Conservation (phyloP, 2,113 vertebrate species). For the Epinephelus lanceolatus region DNA sequence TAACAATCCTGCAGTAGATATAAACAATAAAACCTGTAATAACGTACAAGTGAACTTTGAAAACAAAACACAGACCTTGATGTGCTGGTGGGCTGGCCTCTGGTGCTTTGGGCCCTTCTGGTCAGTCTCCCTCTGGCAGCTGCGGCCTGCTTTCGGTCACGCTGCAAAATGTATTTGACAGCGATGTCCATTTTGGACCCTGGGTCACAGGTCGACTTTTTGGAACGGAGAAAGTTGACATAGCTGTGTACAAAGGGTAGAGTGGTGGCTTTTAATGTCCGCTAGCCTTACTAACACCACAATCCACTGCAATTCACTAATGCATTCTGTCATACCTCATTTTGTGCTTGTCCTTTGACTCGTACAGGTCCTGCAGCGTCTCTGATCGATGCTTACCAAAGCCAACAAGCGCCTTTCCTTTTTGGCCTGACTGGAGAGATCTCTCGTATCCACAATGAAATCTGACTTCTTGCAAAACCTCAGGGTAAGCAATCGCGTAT, state of each 20-base stretch:
- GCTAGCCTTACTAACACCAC: neutral
- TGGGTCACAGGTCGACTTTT: rapidly evolving
- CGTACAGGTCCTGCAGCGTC: slow-evolving; percentile 17
- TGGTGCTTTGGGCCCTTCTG: neutral
- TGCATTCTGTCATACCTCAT: slow-evolving; percentile 10
- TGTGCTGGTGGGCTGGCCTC: neutral
- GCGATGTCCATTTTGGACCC: neutral
- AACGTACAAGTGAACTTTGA: too few species aligned
- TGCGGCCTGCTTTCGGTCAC: neutral
- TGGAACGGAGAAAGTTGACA: neutral
- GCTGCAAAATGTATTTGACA: slow-evolving; percentile 12
- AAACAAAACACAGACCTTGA: neutral
- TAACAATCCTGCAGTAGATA: neutral
- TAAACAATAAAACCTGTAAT: too few species aligned
- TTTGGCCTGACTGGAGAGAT: neutral
- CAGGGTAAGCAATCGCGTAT: neutral
- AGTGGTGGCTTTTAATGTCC: neutral
- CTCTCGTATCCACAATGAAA: rapidly evolving
- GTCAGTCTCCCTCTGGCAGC: neutral
- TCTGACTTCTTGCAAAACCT: neutral
- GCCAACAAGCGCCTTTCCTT: slow-evolving; percentile 21
- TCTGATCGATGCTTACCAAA: rapidly evolving
- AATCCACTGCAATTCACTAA: neutral
- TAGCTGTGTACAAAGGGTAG: slow-evolving; percentile 10
- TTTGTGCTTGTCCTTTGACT: neutral